Conservation (phyloP, 2,888 invertebrate species). For the Microctonus hyperodae region DNA sequence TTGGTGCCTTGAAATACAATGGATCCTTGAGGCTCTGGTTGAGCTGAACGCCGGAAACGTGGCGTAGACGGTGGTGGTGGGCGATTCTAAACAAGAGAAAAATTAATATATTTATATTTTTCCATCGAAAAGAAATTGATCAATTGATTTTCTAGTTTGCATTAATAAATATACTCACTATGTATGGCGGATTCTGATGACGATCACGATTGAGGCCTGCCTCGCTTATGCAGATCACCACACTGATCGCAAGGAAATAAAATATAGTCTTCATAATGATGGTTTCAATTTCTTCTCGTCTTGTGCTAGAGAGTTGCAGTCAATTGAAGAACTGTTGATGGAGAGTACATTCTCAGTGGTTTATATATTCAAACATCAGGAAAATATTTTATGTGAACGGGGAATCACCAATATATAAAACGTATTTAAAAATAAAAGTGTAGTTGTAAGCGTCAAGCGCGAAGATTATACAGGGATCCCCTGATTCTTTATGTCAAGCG, state of each 20-base stretch:
- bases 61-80: not conserved
- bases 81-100: not conserved
- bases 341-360: too few species aligned
- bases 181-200: not conserved
- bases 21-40: constrained; percentile 39
- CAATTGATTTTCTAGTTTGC: not conserved
- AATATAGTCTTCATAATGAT: not conserved
- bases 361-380: too few species aligned
- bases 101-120: too few species aligned
- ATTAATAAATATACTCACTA: constrained; percentile 2
- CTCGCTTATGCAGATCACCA: not conserved
- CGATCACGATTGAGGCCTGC: not conserved
- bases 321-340: not conserved
- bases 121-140: not conserved
- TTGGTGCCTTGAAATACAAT: constrained; percentile 29
- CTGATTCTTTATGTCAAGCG: not conserved
- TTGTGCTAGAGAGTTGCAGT: not conserved
- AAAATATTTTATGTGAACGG: not conserved
- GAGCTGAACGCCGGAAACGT: constrained; percentile 28
- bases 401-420: not conserved
- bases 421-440: not conserved
- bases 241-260: not conserved
- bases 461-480: not conserved
- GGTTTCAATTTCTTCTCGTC: not conserved
- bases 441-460: not conserved